A percentile compares a stretch with the other conserved stretches of the same genome.
Evolutionary conservation across 2,888 invertebrate genomes (phyloP).

Genomic region (Physocephala rufipes): DNA sequence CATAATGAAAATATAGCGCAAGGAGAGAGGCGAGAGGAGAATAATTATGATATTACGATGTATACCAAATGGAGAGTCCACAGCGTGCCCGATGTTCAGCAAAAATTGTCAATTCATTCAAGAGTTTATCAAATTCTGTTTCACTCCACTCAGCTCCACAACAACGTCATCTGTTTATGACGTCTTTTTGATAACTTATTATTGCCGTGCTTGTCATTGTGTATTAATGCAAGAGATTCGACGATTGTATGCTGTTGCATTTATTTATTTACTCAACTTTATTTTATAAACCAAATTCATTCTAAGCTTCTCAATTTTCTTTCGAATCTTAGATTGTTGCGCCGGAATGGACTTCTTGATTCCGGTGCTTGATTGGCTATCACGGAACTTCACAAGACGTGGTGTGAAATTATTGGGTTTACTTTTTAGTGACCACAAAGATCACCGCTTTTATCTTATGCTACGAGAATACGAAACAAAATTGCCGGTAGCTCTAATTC

Average conservation of each 20-base stretch:
- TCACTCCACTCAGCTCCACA: constrained; percentile 20
- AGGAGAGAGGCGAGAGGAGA: not conserved
- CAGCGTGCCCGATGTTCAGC: constrained; percentile 20
- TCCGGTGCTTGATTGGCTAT: constrained; percentile 23
- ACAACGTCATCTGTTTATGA: constrained; percentile 63
- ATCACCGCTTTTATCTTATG: constrained; percentile 10
- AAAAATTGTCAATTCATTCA: constrained; percentile 44
- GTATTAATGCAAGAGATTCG: not conserved
- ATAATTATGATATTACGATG: not conserved
- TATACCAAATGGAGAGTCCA: too few species aligned
- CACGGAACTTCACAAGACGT: not conserved
- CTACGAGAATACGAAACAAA: too few species aligned
- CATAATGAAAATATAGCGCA: constrained; percentile 23
- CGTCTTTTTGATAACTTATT: constrained; percentile 62
- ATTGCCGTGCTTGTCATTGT: constrained; percentile 27
- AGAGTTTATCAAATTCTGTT: constrained; percentile 32
- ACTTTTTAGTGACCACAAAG: not conserved
- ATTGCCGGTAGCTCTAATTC: too few species aligned
- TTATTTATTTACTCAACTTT: not conserved
- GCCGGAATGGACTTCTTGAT: constrained; percentile 13
- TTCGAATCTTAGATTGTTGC: not conserved
- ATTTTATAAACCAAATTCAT: not conserved
- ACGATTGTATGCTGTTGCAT: not conserved
- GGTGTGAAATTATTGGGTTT: constrained; percentile 2
- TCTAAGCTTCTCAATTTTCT: not conserved